Evolutionary conservation across 2,888 invertebrate genomes (phyloP).

Genomic region (Amitus sp.): DNA sequence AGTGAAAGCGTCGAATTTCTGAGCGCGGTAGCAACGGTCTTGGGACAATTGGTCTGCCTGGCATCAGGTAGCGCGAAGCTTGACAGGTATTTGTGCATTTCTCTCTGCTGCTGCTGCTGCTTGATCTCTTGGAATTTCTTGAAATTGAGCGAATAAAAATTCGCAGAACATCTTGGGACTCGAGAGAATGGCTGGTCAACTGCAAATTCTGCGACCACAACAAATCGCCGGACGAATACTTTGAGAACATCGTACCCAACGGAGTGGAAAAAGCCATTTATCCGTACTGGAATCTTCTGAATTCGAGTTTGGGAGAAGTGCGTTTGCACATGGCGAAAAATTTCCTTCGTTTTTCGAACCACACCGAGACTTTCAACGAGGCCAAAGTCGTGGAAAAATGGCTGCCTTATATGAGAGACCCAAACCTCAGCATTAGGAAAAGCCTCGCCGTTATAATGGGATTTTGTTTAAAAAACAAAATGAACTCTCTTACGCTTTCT

Average conservation of each 20-base stretch:
- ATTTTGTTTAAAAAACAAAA: slow-evolving; percentile 54
- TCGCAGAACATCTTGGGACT: slow-evolving; percentile 39
- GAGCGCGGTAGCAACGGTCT: slow-evolving; percentile 46
- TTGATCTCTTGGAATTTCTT: neutral
- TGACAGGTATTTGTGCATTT: slow-evolving; percentile 42
- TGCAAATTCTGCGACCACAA: slow-evolving; percentile 48
- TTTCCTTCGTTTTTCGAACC: slow-evolving; percentile 65
- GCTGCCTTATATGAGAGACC: slow-evolving; percentile 62
- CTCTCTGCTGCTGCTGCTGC: neutral
- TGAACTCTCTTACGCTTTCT: no score
- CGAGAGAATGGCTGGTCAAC: slow-evolving; percentile 41
- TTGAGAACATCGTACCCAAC: slow-evolving; percentile 31
- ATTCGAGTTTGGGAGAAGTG: slow-evolving; percentile 48
- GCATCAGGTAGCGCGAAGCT: slow-evolving; percentile 49
- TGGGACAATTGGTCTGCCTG: slow-evolving; percentile 56
- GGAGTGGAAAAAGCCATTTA: slow-evolving; percentile 50
- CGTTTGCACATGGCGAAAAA: slow-evolving; percentile 59
- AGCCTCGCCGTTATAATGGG: slow-evolving; percentile 59
- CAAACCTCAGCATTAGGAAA: slow-evolving; percentile 54
- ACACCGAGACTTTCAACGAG: slow-evolving; percentile 62
- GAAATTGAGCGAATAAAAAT: no score
- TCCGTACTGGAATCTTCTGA: slow-evolving; percentile 50
- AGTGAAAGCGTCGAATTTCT: slow-evolving; percentile 45
- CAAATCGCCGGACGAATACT: slow-evolving; percentile 18
- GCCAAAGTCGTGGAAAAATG: slow-evolving; percentile 59